Percentiles rank a stretch among this genome's conserved stretches.
phyloP scores from a whole-genome alignment of 2,888 invertebrate genomes.

The Gasteruption jaculator region DNA sequence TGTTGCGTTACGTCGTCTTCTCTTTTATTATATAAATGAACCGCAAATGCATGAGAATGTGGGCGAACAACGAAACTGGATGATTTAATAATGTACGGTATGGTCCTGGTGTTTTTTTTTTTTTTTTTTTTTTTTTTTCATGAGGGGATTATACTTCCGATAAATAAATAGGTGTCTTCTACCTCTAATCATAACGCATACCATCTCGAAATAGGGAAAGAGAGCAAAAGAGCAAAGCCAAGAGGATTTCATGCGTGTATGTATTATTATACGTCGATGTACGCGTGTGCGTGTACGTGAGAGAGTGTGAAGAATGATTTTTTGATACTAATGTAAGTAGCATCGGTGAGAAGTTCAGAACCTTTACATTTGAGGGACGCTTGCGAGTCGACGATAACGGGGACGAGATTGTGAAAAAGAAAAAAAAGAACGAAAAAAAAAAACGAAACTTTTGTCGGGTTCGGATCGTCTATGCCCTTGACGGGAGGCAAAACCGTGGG shows the following conservation, averaged over 20 bases:
- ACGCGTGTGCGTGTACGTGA: background rate
- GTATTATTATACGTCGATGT: constrained; percentile 16
- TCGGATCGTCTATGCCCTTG: constrained; percentile 21
- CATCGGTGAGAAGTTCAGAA: constrained; percentile 30
- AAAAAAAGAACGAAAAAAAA: no score
- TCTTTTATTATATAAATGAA: no score
- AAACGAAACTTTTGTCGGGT: constrained; percentile 14
- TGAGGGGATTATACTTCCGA: no score
- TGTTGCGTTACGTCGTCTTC: no score
- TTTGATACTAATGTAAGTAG: constrained; percentile 22
- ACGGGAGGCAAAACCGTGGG: no score
- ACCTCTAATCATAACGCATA: no score
- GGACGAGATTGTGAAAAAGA: no score
- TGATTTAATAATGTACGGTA: no score
- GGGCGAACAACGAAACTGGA: background rate
- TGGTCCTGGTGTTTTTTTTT: no score
- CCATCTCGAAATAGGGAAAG: no score
- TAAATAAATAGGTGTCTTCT: no score
- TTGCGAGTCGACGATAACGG: constrained; percentile 21
- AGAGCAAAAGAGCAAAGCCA: constrained; percentile 8
- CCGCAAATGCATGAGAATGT: constrained; percentile 1
- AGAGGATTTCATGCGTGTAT: constrained; percentile 13
- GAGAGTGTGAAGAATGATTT: constrained; percentile 16
- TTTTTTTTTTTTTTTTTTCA: no score
- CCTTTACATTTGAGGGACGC: constrained; percentile 32